These are phyloP conservation scores for Drosophila micromelanica DNA, from an alignment of 1,140 invertebrate species.

Conservation along the genomic window DNA sequence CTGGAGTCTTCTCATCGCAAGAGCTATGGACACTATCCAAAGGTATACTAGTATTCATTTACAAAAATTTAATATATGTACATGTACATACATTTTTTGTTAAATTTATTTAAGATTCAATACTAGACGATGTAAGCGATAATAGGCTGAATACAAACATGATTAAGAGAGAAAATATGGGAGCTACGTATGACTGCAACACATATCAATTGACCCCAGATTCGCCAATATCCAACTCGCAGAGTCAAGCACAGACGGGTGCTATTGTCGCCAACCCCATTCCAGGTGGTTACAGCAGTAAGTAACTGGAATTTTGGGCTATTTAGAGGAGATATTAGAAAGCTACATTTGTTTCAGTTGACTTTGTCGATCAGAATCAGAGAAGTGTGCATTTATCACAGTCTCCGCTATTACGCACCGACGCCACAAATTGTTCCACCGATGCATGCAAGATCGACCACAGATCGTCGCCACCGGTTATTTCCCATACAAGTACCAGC, in stretches of 20 bases:
- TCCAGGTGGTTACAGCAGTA: constrained; percentile 88
- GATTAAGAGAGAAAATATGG: constrained; percentile 95
- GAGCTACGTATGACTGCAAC: constrained; percentile 92
- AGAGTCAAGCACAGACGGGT: constrained; percentile 81
- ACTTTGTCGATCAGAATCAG: constrained; percentile 76
- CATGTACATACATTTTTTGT: background rate
- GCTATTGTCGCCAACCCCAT: constrained; percentile 62
- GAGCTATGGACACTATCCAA: constrained; percentile 97
- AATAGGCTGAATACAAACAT: constrained; percentile 88
- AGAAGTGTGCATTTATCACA: constrained; percentile 67
- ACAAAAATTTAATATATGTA: background rate
- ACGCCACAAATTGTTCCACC: constrained; percentile 38
- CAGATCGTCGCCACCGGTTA: constrained; percentile 56
- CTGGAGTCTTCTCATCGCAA: constrained; percentile 98
- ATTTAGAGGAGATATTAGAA: background rate
- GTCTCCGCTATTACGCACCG: constrained; percentile 55
- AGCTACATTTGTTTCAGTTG: constrained; percentile 51
- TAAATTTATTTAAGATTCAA: constrained; percentile 89
- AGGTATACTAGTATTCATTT: background rate
- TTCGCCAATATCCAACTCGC: constrained; percentile 44
- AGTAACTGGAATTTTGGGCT: constrained; percentile 65
- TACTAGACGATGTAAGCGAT: constrained; percentile 94
- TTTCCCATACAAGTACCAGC: constrained; percentile 32
- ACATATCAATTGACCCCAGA: constrained; percentile 92
- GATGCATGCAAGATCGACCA: constrained; percentile 61